Evolutionary conservation across 2,888 invertebrate genomes (phyloP).

Genomic region (Hypomecis punctinalis): DNA sequence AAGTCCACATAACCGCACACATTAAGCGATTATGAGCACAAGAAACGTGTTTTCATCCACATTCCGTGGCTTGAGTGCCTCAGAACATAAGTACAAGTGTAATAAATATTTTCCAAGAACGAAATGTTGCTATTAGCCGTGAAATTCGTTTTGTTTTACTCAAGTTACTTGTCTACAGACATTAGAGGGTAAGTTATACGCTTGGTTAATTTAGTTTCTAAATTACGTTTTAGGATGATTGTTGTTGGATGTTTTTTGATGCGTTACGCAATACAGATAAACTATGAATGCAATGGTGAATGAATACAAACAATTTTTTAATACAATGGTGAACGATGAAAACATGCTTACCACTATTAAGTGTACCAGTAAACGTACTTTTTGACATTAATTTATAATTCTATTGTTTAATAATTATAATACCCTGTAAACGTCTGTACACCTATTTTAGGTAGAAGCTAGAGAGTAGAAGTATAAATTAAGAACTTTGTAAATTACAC

Average conservation of each 20-base stretch:
- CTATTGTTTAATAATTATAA: no score
- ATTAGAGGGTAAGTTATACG: constrained; percentile 5
- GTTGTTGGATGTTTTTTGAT: not conserved
- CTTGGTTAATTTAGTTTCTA: constrained; percentile 3
- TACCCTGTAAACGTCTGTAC: no score
- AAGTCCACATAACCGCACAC: constrained; percentile 41
- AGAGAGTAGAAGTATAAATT: no score
- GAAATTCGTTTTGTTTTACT: constrained; percentile 27
- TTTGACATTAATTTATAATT: no score
- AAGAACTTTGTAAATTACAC: no score
- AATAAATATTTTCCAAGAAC: constrained; percentile 48
- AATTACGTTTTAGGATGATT: not conserved
- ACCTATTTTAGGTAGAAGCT: no score
- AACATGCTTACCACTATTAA: no score
- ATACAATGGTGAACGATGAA: no score
- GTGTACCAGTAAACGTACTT: no score
- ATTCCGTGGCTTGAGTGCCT: constrained; percentile 51
- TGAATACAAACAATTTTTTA: no score
- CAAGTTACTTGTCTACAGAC: constrained; percentile 15
- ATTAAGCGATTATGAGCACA: constrained; percentile 50
- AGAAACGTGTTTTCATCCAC: constrained; percentile 54
- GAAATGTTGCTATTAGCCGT: constrained; percentile 26
- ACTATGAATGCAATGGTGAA: no score
- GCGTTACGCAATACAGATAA: no score
- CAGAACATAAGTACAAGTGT: constrained; percentile 47